phyloP scores from a whole-genome alignment of 92 coral and sea anemone genomes.

The Epizoanthus ramosus region DNA sequence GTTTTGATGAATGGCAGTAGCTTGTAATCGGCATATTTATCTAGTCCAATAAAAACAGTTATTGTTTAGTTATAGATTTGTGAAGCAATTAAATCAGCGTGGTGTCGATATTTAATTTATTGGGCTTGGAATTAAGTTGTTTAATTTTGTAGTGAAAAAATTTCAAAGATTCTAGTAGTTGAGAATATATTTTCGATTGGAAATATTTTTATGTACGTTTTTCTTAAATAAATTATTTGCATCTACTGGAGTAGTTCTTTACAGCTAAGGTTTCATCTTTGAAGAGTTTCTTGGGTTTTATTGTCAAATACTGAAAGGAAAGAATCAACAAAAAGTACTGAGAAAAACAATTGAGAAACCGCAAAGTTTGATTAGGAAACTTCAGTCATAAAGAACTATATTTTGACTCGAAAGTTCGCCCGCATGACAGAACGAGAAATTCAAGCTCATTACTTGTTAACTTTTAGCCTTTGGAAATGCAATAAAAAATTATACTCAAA shows the following conservation, averaged over 20 bases:
- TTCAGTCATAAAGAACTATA: not conserved
- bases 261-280: not conserved
- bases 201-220: not conserved
- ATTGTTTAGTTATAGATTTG: slow-evolving; percentile 24
- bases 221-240: not conserved
- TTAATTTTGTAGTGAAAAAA: not conserved
- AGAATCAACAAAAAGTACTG: not conserved
- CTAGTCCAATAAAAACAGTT: not conserved
- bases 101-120: slow-evolving; percentile 14
- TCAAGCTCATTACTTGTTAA: not conserved
- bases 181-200: not conserved
- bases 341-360: not conserved
- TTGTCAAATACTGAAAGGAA: not conserved
- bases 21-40: slow-evolving; percentile 4
- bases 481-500: too few species aligned
- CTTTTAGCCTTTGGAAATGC: not conserved
- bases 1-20: not conserved
- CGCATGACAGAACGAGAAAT: not conserved
- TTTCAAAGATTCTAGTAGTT: not conserved
- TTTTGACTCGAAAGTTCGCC: too few species aligned
- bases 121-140: not conserved
- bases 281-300: not conserved
- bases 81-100: not conserved
- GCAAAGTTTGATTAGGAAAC: not conserved
- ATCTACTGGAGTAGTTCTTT: not conserved